phyloP scores from a whole-genome alignment of 1,140 invertebrate genomes.

The Chironomus striatipennis region DNA sequence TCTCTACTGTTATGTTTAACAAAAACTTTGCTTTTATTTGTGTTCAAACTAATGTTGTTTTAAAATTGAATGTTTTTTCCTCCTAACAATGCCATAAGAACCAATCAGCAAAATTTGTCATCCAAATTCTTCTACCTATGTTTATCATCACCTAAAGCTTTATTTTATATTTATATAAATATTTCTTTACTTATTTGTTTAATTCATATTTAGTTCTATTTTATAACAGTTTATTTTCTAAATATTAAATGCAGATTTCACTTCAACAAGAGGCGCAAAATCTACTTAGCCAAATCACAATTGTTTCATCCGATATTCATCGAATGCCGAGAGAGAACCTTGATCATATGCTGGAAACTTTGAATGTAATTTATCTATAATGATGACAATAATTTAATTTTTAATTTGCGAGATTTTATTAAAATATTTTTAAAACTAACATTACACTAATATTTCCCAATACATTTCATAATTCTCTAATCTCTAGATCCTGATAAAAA shows the following conservation, averaged over 20 bases:
- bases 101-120: too few relatives aligned
- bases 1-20: too few relatives aligned
- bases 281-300: not conserved
- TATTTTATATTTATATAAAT: not conserved
- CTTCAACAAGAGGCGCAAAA: not conserved
- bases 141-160: not conserved
- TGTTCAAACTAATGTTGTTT: too few relatives aligned
- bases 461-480: not conserved
- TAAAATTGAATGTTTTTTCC: too few relatives aligned
- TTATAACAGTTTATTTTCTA: not conserved
- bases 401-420: not conserved
- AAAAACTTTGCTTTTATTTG: too few relatives aligned
- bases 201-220: not conserved
- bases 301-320: not conserved
- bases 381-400: not conserved
- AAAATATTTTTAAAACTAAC: not conserved
- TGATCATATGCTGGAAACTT: slow-evolving; percentile 18
- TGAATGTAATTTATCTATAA: not conserved
- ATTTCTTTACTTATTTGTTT: not conserved
- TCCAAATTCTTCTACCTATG: not conserved
- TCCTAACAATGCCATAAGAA: too few relatives aligned
- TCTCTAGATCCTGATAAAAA: not conserved
- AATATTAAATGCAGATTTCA: not conserved
- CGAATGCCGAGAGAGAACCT: slow-evolving; percentile 1
- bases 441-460: too few relatives aligned